Evolutionary conservation across 35 echinoderm and acorn worm genomes (phyloP).

Genomic region (Acanthaster planci): DNA sequence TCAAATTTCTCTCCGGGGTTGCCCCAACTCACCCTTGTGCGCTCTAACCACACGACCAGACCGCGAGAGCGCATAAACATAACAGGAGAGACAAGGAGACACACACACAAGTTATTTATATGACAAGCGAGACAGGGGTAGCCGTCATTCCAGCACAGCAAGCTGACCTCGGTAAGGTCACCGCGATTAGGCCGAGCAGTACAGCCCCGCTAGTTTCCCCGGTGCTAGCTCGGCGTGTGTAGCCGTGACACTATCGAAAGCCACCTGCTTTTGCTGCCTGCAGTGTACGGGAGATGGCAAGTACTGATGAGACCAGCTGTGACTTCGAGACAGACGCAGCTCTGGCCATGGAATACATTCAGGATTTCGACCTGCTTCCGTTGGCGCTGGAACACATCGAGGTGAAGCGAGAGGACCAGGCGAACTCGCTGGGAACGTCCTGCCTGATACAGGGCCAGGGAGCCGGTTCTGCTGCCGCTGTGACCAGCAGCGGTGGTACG

Average conservation of each 20-base stretch:
- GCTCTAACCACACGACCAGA: constrained; percentile 17
- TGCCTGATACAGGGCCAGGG: not conserved
- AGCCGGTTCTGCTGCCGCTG: not conserved
- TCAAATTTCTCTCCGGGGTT: constrained; percentile 42
- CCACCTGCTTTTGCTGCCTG: not conserved
- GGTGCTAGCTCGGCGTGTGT: constrained; percentile 29
- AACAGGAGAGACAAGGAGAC: not conserved
- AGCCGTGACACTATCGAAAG: not conserved
- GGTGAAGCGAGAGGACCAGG: constrained; percentile 59
- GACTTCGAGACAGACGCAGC: constrained; percentile 37
- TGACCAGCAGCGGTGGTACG: not conserved
- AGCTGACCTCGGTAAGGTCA: constrained; percentile 20
- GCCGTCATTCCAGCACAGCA: constrained; percentile 22
- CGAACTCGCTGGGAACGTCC: constrained; percentile 16
- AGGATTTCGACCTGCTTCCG: constrained; percentile 82
- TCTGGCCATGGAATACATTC: constrained; percentile 87
- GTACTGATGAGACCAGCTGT: not conserved
- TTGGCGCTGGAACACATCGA: constrained; percentile 48
- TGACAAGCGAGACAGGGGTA: constrained; percentile 12
- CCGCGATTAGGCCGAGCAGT: not conserved
- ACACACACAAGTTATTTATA: constrained; percentile 16
- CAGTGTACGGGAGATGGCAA: constrained; percentile 25
- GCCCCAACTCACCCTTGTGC: constrained; percentile 23
- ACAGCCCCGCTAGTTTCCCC: constrained; percentile 13
- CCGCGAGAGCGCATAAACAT: constrained; percentile 14